Base-by-base conservation (phyloP, 2,888 invertebrate genomes). In the Sarcophaga variegata region DNA sequence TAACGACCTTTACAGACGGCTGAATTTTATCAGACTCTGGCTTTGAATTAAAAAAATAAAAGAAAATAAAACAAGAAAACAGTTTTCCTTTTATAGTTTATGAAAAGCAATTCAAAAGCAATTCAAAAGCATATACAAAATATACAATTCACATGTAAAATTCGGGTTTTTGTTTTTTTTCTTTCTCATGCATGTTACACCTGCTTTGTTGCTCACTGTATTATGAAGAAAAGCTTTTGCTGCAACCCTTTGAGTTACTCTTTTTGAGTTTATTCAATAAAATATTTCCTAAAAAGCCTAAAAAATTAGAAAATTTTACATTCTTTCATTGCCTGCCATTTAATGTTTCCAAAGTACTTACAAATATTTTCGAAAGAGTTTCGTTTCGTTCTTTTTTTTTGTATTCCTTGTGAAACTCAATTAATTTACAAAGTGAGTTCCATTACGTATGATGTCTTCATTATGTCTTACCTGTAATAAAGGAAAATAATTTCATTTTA, bases 381-480 rank as follows among this genome's bases (percentile, higher is more conserved):
- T 10, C 37, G 10, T 37, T 37, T 37, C 1, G 0, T 37, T 37
- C 2, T 6, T 37, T 37, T 37, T 6, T 37, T 37, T 37, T 22
- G 22, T 22, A 1, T 22, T 22, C 22, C 4, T 54, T 54, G 17
- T 54, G 54, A 54, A 54, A 54, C 17, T 17, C 54, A 54, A 54
- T 54, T 54, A 54, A 54, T 54, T 14, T 54, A 14, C 54, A 54
- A 54, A 54, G 12, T 54, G 54, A 14, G 14, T 12, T 14, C 54
- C 54, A 49, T 54, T 54, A 54, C 54, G 17, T 17, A 10, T 54
- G 54, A 2, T 37, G 54, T 54, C 54, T 54, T 54, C 54, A 54
- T 54, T 54, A 54, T 54, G 54, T 14, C 54, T 64, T 83, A 83
- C 82, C 82, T 83, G 64, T 6, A 76, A 82, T 27, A 71, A 59